Base-by-base conservation (phyloP, 2,888 invertebrate genomes). In the Agrilus cyanescens region DNA sequence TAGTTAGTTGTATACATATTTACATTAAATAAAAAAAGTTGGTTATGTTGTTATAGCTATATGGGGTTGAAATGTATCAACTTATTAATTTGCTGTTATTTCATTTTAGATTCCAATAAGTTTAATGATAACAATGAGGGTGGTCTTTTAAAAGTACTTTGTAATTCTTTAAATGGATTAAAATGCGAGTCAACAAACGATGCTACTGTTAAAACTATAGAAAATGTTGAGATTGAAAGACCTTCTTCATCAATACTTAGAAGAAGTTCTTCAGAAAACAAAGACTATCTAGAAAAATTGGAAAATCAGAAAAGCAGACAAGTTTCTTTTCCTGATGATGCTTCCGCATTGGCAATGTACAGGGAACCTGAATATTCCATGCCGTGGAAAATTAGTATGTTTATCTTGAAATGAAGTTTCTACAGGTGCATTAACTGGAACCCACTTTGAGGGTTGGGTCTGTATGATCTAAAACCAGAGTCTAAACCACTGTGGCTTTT, bases 311-410 rank as follows among this genome's bases (percentile, higher is more conserved):
- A 30, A 29, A 20, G 8, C 25, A 46, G 51, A 35, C 46, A 44
- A 14, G 53, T 53, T 20, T 49, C 50, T 10, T 53, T 53, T 41
- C 51, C 53, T 5, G 20, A 34, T 8, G 42, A 47, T 35, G 32
- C 41, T 20, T 37, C 45, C n/a, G 38, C 43, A 12, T 43, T 53
- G 25, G 46, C 46, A 25, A 49, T 40, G 20, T 53, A 50, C 42
- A 47, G 44, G 39, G 51, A 51, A 45, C 46, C 50, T 18, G 51
- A 53, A 16, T 32, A 18, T 37, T n/a, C 37, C 13, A 25, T 32
- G 32, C 45, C 45, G 12, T 37, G 37, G 37, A 37, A 16, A 12
- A 37, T 37, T 10, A 16, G 37, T 37, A 18, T 15, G 37, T 18
- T 32, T 20, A 20, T 16, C 20, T 18, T 13, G 12, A 4, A 33